Percentiles rank a stretch among this genome's conserved stretches.
Conservation (phyloP, 92 coral and sea anemone species). For the Bergia puertoricense region DNA sequence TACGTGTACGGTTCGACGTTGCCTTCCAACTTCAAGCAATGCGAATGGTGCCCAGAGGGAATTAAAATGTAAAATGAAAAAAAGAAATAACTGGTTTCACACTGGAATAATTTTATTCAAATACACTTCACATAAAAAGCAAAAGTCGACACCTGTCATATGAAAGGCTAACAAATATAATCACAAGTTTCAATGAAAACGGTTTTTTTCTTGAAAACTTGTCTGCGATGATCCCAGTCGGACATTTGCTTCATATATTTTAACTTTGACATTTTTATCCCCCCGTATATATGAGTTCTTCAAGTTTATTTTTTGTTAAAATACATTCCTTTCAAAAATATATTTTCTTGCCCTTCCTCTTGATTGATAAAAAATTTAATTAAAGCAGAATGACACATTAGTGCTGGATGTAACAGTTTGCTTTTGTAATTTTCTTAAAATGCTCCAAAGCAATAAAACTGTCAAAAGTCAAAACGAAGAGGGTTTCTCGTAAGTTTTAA, state of each 20-base stretch:
- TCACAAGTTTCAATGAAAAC: neutral
- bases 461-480: constrained; percentile 5
- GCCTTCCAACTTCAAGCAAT: neutral
- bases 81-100: neutral
- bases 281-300: neutral
- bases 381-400: neutral
- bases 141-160: neutral
- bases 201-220: neutral
- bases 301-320: neutral
- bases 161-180: neutral
- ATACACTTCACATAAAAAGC: neutral
- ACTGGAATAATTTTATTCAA: neutral
- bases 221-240: neutral
- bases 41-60: neutral
- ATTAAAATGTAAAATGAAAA: no score
- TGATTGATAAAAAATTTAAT: neutral
- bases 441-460: constrained; percentile 9
- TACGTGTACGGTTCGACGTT: neutral
- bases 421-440: neutral
- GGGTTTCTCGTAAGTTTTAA: neutral
- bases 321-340: neutral
- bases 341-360: neutral
- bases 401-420: neutral
- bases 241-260: neutral
- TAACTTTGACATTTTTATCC: neutral